A percentile compares a stretch with the other conserved stretches of the same genome.
phyloP scores from a whole-genome alignment of 2,113 vertebrate genomes.

The Carettochelys insculpta region DNA sequence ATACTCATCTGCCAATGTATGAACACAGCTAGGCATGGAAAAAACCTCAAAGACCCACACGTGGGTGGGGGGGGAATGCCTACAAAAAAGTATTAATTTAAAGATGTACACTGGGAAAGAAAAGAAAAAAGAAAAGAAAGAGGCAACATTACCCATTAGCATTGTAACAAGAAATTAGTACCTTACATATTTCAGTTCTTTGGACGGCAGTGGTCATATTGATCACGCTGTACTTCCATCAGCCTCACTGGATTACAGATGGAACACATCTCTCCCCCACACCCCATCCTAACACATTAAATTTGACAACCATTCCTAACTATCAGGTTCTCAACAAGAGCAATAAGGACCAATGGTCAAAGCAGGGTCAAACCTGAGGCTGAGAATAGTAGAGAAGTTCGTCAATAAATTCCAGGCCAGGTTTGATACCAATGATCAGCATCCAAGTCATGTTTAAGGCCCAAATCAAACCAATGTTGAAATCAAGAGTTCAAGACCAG shows the following conservation, averaged over 20 bases:
- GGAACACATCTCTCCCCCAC: neutral
- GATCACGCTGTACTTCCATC: neutral
- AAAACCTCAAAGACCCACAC: neutral
- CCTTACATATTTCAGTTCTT: neutral
- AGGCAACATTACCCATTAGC: accelerated
- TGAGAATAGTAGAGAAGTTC: neutral
- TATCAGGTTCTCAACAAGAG: neutral
- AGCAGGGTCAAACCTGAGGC: neutral
- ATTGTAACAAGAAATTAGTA: neutral
- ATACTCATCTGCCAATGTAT: neutral
- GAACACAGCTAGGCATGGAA: neutral
- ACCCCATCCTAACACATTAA: neutral
- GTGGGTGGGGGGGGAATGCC: too few relatives aligned
- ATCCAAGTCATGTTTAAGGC: neutral
- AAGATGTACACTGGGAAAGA: neutral
- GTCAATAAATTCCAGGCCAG: neutral
- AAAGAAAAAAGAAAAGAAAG: neutral
- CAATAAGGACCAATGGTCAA: neutral
- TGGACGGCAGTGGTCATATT: neutral
- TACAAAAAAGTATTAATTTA: too few relatives aligned
- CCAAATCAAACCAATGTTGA: neutral
- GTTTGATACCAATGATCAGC: neutral
- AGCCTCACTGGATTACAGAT: neutral
- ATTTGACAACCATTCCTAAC: neutral
- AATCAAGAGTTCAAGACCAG: neutral